A percentile compares a stretch with the other conserved stretches of the same genome.
These are phyloP conservation scores for Melanotaenia trifasciata DNA, from an alignment of 2,797 vertebrate genomes.

Conservation along the genomic window DNA sequence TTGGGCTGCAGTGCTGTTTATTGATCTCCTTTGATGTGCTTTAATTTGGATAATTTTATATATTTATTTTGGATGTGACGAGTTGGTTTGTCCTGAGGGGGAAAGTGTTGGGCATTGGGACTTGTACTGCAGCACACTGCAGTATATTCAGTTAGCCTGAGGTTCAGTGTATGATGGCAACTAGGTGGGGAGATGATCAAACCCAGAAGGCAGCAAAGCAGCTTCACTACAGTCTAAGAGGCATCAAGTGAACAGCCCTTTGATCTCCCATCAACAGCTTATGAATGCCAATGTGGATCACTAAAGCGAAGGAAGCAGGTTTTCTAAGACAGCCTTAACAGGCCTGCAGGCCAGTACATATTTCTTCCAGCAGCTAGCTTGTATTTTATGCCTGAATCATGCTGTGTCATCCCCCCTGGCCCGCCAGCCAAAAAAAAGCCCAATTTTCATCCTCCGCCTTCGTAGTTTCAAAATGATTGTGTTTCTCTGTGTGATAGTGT, in stretches of 20 bases:
- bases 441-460: slow-evolving; percentile 75
- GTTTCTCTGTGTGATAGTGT: slow-evolving; percentile 44
- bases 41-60: slow-evolving; percentile 87
- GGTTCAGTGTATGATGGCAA: slow-evolving; percentile 60
- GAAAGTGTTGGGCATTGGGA: slow-evolving; percentile 28
- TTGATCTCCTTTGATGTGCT: slow-evolving; percentile 87
- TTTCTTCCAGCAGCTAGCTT: slow-evolving; percentile 72
- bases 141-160: slow-evolving; percentile 39
- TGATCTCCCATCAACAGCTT: slow-evolving; percentile 75
- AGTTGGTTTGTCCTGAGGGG: slow-evolving; percentile 71
- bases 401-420: slow-evolving; percentile 73
- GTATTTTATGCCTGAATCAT: slow-evolving; percentile 73
- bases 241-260: slow-evolving; percentile 71
- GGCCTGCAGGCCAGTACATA: slow-evolving; percentile 67
- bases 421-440: slow-evolving; percentile 74
- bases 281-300: slow-evolving; percentile 70
- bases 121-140: slow-evolving; percentile 54
- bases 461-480: slow-evolving; percentile 77
- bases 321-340: slow-evolving; percentile 61
- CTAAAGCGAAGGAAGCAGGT: slow-evolving; percentile 58
- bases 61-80: slow-evolving; percentile 80
- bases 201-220: slow-evolving; percentile 66
- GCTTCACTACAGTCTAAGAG: slow-evolving; percentile 66
- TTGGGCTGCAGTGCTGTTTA: slow-evolving; percentile 86
- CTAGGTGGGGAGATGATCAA: slow-evolving; percentile 73